phyloP scores from a whole-genome alignment of 2,888 invertebrate species.

The Drosophila pseudotakahashii region DNA sequence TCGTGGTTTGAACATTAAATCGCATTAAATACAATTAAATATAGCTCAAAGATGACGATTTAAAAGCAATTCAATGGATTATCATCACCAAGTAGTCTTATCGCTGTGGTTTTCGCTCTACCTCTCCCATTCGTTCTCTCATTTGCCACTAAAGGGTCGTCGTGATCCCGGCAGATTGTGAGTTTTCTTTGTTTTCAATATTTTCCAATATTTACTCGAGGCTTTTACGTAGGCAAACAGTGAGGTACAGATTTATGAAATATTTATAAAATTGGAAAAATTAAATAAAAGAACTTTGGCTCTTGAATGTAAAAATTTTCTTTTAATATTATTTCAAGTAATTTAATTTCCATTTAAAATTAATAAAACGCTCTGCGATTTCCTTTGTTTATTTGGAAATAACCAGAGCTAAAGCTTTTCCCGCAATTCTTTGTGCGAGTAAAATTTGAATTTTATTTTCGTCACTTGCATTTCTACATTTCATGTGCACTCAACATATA shows the following conservation, averaged over 20 bases:
- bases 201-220: constrained; percentile 20
- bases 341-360: not conserved
- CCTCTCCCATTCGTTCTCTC: constrained; percentile 7
- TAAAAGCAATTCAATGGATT: constrained; percentile 22
- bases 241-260: not conserved
- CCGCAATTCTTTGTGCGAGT: constrained; percentile 4
- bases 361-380: not conserved
- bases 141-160: constrained; percentile 11
- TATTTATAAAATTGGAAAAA: not conserved
- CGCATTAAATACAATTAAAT: constrained; percentile 40
- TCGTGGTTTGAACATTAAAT: constrained; percentile 8
- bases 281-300: not conserved
- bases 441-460: constrained; percentile 42
- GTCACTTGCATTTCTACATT: constrained; percentile 43
- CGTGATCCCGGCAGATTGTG: constrained; percentile 34
- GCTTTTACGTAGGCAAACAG: constrained; percentile 19
- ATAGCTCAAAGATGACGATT: constrained; percentile 16
- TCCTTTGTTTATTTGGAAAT: constrained; percentile 26
- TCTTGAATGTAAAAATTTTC: not conserved
- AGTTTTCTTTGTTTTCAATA: constrained; percentile 47
- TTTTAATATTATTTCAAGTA: not conserved
- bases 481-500: constrained; percentile 33
- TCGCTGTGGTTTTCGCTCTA: constrained; percentile 3
- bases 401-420: constrained; percentile 16
- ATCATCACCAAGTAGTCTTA: constrained; percentile 15